Conservation (phyloP, 2,113 vertebrate genomes). For the Nothocercus nigrocapillus region DNA sequence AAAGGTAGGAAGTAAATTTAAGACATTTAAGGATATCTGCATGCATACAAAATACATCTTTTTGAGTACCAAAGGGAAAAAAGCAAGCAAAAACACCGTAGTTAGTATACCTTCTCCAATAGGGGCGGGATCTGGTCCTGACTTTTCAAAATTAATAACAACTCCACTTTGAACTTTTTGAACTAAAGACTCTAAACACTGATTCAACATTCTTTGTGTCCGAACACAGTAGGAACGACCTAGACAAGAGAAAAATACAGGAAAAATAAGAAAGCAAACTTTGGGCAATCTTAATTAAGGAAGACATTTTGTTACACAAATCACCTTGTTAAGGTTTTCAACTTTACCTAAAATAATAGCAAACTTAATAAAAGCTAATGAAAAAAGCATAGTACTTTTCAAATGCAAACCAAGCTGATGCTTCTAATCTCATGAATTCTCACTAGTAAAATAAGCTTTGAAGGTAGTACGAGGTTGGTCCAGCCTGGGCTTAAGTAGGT, state of each 20-base stretch:
- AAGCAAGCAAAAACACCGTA: neutral
- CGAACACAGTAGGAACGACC: slow-evolving; percentile 86
- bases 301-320: neutral
- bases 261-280: neutral
- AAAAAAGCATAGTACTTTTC: neutral
- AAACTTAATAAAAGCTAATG: neutral
- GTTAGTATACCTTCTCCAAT: slow-evolving; percentile 80
- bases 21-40: neutral
- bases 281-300: neutral
- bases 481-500: neutral
- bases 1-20: neutral
- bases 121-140: slow-evolving; percentile 82
- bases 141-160: slow-evolving; percentile 87
- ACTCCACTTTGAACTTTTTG: slow-evolving; percentile 88
- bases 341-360: neutral
- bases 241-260: slow-evolving; percentile 35
- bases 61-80: neutral
- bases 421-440: neutral
- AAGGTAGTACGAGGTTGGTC: neutral
- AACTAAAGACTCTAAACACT: slow-evolving; percentile 86
- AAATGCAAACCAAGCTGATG: neutral
- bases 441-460: neutral
- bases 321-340: neutral
- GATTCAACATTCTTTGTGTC: slow-evolving; percentile 87
- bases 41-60: neutral